A percentile compares a stretch with the other conserved stretches of the same genome.
These are phyloP conservation scores for Ardeotis arabs DNA, from an alignment of 2,113 vertebrate species.

Conservation along the genomic window DNA sequence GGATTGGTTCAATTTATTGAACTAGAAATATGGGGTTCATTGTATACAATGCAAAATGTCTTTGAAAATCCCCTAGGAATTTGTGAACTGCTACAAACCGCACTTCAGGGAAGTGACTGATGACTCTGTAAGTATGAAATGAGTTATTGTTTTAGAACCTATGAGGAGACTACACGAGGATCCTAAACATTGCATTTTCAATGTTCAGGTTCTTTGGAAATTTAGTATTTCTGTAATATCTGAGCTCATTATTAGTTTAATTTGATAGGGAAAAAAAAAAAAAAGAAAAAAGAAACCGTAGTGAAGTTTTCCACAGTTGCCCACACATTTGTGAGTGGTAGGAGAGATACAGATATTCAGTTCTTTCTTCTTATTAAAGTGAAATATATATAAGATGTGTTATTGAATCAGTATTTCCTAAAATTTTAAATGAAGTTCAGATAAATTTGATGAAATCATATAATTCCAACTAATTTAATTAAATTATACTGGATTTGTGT, in stretches of 20 bases:
- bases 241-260: background rate
- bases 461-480: background rate
- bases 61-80: background rate
- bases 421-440: background rate
- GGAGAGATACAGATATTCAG: background rate
- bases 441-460: background rate
- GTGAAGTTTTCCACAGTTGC: background rate
- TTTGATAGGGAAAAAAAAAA: no score
- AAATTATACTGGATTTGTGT: background rate
- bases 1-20: slow-evolving; percentile 4
- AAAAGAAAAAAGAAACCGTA: background rate
- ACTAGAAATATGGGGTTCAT: background rate
- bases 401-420: background rate
- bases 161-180: background rate
- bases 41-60: background rate
- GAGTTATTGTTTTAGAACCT: background rate
- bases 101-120: background rate
- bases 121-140: background rate
- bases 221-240: background rate
- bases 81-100: background rate
- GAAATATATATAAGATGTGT: background rate
- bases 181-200: background rate
- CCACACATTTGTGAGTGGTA: background rate
- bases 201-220: background rate
- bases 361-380: background rate